Evolutionary conservation across 1,140 invertebrate genomes (phyloP).

Genomic region (Dreissena rostriformis): DNA sequence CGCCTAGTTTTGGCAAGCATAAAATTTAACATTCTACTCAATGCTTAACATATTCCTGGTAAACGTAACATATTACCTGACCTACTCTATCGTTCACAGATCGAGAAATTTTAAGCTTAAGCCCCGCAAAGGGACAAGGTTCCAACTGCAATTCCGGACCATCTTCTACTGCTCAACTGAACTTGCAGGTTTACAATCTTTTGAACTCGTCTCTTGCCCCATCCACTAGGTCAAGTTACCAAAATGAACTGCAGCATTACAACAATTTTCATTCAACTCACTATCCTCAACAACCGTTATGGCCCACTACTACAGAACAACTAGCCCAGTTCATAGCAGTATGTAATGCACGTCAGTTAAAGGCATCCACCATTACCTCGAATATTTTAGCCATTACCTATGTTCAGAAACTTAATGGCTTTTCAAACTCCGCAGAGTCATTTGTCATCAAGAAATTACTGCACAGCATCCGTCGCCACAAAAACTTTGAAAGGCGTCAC

Average conservation of each 20-base stretch:
- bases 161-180: not conserved
- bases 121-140: slow-evolving; percentile 36
- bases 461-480: not conserved
- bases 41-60: slow-evolving; percentile 49
- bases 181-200: not conserved
- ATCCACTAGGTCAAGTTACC: not conserved
- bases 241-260: too few species aligned
- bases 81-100: slow-evolving; percentile 57
- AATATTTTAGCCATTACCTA: slow-evolving; percentile 3
- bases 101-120: slow-evolving; percentile 8
- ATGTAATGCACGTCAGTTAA: not conserved
- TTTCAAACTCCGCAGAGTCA: not conserved
- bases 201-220: slow-evolving; percentile 26
- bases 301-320: not conserved
- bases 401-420: not conserved
- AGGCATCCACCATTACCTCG: not conserved
- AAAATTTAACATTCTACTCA: slow-evolving; percentile 52
- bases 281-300: not conserved
- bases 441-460: slow-evolving; percentile 19
- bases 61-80: slow-evolving; percentile 50
- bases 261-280: not conserved
- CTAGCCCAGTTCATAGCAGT: too few species aligned
- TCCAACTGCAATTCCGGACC: slow-evolving; percentile 2
- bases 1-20: not conserved
- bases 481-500: not conserved